Evolutionary conservation across 2,888 invertebrate genomes (phyloP).

Genomic region (Rhabditoides inermis): DNA sequence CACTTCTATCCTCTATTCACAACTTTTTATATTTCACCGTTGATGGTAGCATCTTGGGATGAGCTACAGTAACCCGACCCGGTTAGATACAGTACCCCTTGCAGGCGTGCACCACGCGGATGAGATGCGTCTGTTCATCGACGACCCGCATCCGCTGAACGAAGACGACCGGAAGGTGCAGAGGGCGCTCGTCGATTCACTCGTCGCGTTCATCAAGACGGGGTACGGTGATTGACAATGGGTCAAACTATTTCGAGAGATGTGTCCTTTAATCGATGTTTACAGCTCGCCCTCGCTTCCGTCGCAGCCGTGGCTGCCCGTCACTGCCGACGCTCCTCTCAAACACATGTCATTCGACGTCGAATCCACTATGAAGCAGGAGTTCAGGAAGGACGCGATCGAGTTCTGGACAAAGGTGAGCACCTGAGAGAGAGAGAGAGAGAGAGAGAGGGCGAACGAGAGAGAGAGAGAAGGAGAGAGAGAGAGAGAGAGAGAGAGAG

Average conservation of each 20-base stretch:
- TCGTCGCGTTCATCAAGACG: constrained; percentile 19
- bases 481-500: no score
- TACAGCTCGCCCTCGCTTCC: constrained; percentile 12
- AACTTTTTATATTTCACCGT: no score
- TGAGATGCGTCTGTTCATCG: constrained; percentile 22
- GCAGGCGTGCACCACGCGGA: constrained; percentile 21
- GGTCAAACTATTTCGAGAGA: background rate
- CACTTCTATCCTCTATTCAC: no score
- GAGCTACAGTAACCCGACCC: no score
- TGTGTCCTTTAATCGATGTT: background rate
- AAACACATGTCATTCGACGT: constrained; percentile 7
- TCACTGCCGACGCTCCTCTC: constrained; percentile 15
- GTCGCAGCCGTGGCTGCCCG: constrained; percentile 12
- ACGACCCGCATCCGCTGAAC: constrained; percentile 19
- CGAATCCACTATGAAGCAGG: constrained; percentile 6
- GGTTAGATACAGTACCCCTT: no score
- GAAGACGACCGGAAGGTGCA: constrained; percentile 21
- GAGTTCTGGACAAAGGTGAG: no score
- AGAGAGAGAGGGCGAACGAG: no score
- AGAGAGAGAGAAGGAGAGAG: no score
- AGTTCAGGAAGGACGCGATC: constrained; percentile 9
- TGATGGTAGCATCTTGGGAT: no score
- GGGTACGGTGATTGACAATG: constrained; percentile 9
- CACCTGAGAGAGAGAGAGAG: no score
- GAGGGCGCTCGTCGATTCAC: constrained; percentile 11